Evolutionary conservation across 2,797 vertebrate genomes (phyloP).

Genomic region (Cuniculus paca): DNA sequence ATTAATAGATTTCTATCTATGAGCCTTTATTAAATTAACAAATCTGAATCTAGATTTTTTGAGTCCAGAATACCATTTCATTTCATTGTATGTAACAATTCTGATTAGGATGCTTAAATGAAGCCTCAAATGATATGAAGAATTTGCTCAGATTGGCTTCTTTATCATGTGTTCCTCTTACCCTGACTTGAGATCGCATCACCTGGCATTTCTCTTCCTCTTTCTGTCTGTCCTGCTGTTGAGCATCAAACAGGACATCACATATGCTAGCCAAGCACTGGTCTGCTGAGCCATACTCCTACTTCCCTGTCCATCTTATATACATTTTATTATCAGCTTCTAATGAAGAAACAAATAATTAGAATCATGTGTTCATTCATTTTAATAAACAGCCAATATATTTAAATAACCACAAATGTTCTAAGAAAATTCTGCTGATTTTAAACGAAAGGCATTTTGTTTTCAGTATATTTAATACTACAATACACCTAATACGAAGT

Average conservation of each 20-base stretch:
- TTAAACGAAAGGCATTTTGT: constrained; percentile 24
- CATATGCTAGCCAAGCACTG: background rate
- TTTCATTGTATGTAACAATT: background rate
- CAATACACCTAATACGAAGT: background rate
- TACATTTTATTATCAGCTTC: background rate
- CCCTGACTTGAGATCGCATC: background rate
- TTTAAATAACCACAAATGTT: constrained; percentile 34
- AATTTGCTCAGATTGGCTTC: background rate
- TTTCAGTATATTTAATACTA: constrained; percentile 23
- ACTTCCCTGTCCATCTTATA: background rate
- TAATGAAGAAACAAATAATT: background rate
- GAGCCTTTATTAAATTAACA: background rate
- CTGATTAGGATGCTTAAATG: background rate
- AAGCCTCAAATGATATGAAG: background rate
- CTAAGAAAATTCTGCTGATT: background rate
- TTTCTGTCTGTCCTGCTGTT: background rate
- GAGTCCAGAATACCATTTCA: background rate
- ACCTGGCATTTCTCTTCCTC: background rate
- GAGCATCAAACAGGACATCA: background rate
- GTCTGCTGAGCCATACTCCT: background rate
- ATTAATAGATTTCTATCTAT: background rate
- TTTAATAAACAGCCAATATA: background rate
- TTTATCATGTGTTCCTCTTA: background rate
- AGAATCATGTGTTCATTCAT: background rate
- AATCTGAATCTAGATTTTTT: background rate